Conservation (phyloP, 2,797 vertebrate species). For the Hylomyscus alleni region DNA sequence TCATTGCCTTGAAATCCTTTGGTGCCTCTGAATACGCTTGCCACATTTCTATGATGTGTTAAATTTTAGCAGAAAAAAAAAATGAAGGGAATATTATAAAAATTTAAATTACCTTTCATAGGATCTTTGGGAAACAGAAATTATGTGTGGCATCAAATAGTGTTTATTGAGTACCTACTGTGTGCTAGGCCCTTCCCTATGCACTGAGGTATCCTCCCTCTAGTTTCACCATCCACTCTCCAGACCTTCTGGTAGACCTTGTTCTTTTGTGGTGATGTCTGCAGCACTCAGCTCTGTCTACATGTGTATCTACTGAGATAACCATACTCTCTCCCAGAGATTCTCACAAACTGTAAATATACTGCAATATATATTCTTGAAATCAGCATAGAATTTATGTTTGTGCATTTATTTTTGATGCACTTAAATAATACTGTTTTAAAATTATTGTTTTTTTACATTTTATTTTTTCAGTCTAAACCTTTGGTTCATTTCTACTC, state of each 20-base stretch:
- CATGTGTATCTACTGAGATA: not conserved
- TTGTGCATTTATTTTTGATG: not conserved
- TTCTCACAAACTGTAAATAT: not conserved
- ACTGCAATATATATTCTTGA: not conserved
- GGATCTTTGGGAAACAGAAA: not conserved
- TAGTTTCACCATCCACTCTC: not conserved
- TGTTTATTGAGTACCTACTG: not conserved
- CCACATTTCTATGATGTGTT: not conserved
- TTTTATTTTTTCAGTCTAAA: not conserved
- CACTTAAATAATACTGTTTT: not conserved
- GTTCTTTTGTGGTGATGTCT: not conserved
- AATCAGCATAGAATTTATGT: not conserved
- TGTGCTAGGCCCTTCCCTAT: not conserved
- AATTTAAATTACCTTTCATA: not conserved
- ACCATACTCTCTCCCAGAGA: not conserved
- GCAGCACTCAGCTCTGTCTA: not conserved
- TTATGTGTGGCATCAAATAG: not conserved
- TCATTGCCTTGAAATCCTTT: not conserved
- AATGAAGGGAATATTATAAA: not conserved
- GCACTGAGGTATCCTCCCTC: not conserved
- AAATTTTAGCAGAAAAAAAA: constrained; percentile 12
- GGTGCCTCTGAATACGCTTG: not conserved
- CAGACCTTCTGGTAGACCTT: not conserved
- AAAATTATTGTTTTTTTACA: not conserved
- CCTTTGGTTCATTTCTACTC: not conserved